phyloP scores from a whole-genome alignment of 2,113 vertebrate genomes.

The Mirza zaza region DNA sequence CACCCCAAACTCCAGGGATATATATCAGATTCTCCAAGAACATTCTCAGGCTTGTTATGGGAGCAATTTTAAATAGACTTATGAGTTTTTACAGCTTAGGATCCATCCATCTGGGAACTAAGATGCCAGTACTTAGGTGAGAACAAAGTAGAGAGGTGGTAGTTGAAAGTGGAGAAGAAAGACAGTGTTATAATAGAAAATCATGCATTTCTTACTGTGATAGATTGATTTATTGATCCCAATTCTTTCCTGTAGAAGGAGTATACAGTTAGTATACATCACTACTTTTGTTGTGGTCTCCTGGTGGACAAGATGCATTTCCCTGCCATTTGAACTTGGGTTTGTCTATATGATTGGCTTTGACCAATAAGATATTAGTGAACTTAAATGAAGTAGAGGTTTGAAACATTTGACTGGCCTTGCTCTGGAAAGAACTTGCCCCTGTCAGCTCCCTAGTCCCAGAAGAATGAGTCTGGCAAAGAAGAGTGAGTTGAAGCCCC shows the following conservation, averaged over 20 bases:
- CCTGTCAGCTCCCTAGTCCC: neutral
- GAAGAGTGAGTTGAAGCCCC: neutral
- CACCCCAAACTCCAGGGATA: neutral
- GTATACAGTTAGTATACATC: neutral
- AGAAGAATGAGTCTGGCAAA: neutral
- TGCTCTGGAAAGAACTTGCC: neutral
- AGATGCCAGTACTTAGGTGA: neutral
- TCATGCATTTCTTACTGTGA: neutral
- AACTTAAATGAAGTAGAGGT: neutral
- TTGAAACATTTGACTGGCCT: neutral
- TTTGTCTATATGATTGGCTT: neutral
- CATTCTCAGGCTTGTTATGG: neutral
- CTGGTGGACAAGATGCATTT: neutral
- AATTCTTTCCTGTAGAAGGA: neutral
- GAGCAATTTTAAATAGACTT: neutral
- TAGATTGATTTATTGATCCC: neutral
- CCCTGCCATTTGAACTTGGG: neutral
- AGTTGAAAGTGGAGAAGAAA: neutral
- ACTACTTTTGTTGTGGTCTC: neutral
- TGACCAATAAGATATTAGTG: neutral
- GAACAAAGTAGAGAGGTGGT: neutral
- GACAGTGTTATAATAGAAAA: neutral
- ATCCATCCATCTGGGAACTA: neutral
- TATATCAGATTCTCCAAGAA: neutral
- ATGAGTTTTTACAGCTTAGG: neutral